A percentile compares a stretch with the other conserved stretches of the same genome.
phyloP scores from a whole-genome alignment of 2,797 vertebrate genomes.

The Ptychobarbus kaznakovi region DNA sequence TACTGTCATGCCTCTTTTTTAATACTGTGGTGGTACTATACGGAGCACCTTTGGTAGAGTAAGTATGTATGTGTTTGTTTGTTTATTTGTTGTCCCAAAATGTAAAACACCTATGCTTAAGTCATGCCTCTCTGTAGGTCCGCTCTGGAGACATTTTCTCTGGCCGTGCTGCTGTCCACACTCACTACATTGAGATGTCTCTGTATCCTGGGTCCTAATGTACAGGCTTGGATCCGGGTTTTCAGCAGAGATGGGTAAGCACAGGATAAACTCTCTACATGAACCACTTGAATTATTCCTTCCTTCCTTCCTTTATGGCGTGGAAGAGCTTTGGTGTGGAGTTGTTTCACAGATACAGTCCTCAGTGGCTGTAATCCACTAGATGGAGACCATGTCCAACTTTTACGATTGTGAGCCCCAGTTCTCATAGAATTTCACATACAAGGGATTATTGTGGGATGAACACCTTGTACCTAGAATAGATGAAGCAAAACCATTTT shows the following conservation, averaged over 20 bases:
- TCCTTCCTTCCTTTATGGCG: not conserved
- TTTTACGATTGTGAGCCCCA: not conserved
- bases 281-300: not conserved
- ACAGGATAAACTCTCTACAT: not conserved
- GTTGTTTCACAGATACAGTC: not conserved
- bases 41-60: conserved; percentile 94
- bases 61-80: conserved; percentile 73
- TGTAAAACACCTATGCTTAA: not conserved
- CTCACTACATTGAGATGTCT: conserved; percentile 92
- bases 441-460: not conserved
- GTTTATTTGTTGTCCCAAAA: not conserved
- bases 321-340: not conserved
- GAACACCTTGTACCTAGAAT: not conserved
- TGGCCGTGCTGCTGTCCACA: conserved; percentile 89
- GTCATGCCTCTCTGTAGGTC: conserved; percentile 73
- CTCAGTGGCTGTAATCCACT: conserved; percentile 36
- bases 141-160: conserved; percentile 91
- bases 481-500: conserved; percentile 2
- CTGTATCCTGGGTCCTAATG: conserved; percentile 91
- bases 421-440: not conserved
- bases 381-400: conserved; percentile 48
- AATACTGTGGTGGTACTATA: conserved; percentile 90
- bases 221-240: conserved; percentile 93
- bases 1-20: conserved; percentile 75
- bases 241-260: conserved; percentile 95